A percentile compares a stretch with the other conserved stretches of the same genome.
Evolutionary conservation across 1,140 invertebrate genomes (phyloP).

Genomic region (Drosophila tani): DNA sequence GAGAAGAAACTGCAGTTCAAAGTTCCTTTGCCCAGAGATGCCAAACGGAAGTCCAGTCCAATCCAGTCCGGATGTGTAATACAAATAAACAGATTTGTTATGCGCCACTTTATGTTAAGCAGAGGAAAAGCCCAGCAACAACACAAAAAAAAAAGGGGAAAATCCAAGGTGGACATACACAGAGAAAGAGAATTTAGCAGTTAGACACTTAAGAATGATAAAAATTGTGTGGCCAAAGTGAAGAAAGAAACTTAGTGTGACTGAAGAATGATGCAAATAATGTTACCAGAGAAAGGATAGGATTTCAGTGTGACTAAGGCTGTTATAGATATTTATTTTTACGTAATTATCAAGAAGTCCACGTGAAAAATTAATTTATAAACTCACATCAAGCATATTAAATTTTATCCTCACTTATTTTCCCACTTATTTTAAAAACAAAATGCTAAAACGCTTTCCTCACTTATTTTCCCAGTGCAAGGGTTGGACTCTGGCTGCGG

Average conservation of each 20-base stretch:
- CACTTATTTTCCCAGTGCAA: conserved; percentile 19
- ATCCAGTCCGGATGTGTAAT: conserved; percentile 63
- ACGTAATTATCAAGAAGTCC: background rate
- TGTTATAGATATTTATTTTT: too few relatives aligned
- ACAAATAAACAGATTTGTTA: conserved; percentile 84
- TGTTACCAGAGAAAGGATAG: background rate
- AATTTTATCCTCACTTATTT: background rate
- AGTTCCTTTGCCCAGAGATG: conserved; percentile 41
- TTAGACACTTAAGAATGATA: background rate
- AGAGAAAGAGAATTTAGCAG: background rate
- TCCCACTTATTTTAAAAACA: background rate
- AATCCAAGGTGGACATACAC: conserved; percentile 13
- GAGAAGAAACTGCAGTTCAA: conserved; percentile 55
- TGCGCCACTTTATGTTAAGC: conserved; percentile 79
- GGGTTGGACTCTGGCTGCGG: conserved; percentile 41
- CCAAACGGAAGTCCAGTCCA: conserved; percentile 58
- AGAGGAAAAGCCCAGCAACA: conserved; percentile 17
- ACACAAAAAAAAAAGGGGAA: conserved; percentile 6
- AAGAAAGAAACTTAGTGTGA: too few relatives aligned
- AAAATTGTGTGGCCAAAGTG: background rate
- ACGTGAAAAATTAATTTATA: too few relatives aligned
- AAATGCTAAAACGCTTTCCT: rapidly evolving
- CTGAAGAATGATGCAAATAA: background rate
- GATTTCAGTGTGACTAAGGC: background rate
- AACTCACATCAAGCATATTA: too few relatives aligned